phyloP scores from a whole-genome alignment of 2,797 vertebrate genomes.

The Crocodylus rhombifer region DNA sequence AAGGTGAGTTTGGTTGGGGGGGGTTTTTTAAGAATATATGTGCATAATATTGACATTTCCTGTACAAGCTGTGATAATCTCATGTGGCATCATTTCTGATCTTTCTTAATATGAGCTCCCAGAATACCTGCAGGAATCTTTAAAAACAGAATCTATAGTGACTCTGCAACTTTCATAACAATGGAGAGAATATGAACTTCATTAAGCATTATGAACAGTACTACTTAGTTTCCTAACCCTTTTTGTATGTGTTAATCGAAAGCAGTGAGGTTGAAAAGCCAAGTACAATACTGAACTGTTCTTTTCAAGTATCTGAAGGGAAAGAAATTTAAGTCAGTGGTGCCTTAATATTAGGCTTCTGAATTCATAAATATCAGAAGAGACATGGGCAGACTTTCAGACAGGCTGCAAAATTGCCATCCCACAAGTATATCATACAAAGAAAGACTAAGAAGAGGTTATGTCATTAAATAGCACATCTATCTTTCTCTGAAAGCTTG shows the following conservation, averaged over 20 bases:
- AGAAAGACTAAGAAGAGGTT: neutral
- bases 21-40: rapidly evolving
- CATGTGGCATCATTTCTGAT: neutral
- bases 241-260: neutral
- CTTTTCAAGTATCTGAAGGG: neutral
- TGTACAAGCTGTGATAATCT: rapidly evolving
- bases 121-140: neutral
- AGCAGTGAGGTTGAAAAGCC: neutral
- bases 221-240: neutral
- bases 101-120: neutral
- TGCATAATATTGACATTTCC: neutral
- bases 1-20: conserved; percentile 12
- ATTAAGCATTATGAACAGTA: neutral
- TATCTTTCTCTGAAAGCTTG: neutral
- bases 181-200: neutral
- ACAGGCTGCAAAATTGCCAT: neutral
- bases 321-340: neutral
- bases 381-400: neutral
- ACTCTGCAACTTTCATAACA: neutral
- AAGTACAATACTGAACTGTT: neutral
- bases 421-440: neutral
- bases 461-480: neutral
- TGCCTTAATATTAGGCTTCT: neutral
- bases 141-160: neutral
- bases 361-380: neutral